These are phyloP conservation scores for Oryzias celebensis DNA, from an alignment of 2,113 vertebrate species.

Conservation along the genomic window DNA sequence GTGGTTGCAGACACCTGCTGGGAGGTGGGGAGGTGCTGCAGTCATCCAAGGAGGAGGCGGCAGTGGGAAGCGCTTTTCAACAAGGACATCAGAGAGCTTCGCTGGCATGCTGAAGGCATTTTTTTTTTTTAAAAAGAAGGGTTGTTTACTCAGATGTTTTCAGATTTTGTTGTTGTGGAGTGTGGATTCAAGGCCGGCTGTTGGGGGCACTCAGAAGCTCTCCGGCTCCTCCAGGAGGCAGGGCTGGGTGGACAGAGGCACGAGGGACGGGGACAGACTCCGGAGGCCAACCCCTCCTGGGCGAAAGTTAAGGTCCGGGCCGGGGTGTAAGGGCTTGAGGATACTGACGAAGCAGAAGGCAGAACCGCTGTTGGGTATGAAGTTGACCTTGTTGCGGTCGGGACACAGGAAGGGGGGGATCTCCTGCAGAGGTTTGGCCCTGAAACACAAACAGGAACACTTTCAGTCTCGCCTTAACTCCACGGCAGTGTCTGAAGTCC, in stretches of 20 bases:
- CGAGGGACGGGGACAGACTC: conserved; percentile 87
- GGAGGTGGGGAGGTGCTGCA: conserved; percentile 33
- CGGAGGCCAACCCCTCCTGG: conserved; percentile 74
- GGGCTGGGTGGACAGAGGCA: conserved; percentile 87
- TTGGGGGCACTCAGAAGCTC: conserved; percentile 76
- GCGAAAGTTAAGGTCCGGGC: conserved; percentile 89
- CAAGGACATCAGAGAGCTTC: conserved; percentile 69
- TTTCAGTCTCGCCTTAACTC: too few relatives aligned
- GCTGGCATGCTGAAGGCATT: conserved; percentile 75
- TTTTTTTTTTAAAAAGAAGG: conserved; percentile 42
- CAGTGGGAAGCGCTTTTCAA: conserved; percentile 71
- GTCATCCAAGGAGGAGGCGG: conserved; percentile 46
- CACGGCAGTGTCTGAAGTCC: too few relatives aligned
- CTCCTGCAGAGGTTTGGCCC: conserved; percentile 91
- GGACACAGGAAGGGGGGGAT: conserved; percentile 95
- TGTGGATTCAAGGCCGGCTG: conserved; percentile 8
- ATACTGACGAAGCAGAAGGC: conserved; percentile 99
- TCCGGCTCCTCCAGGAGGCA: conserved; percentile 92
- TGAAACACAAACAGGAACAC: conserved; percentile 36
- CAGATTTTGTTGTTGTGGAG: conserved; percentile 12
- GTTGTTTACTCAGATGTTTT: conserved; percentile 44
- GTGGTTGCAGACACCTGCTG: conserved; percentile 26
- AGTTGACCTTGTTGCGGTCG: conserved; percentile 99
- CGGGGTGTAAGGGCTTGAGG: conserved; percentile 94
- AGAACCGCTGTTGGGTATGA: conserved; percentile 98